Percentiles rank a stretch among this genome's conserved stretches.
Evolutionary conservation across 2,888 invertebrate species (phyloP).

Genomic region (Oligia latruncula): DNA sequence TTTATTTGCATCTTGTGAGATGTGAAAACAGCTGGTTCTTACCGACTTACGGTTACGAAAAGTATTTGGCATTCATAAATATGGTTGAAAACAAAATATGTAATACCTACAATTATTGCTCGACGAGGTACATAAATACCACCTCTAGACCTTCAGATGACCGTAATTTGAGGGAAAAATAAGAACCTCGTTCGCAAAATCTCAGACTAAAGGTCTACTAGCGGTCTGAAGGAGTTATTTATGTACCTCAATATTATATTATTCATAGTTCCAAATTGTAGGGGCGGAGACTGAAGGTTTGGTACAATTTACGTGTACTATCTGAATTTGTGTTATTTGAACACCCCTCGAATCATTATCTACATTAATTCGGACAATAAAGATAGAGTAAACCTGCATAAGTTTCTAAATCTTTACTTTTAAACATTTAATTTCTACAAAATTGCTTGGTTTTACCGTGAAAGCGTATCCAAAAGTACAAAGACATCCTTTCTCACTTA

Average conservation of each 20-base stretch:
- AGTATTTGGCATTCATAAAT: not conserved
- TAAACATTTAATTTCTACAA: too few species aligned
- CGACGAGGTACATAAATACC: not conserved
- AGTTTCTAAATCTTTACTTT: not conserved
- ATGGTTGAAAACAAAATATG: not conserved
- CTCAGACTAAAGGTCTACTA: not conserved
- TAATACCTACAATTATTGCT: not conserved
- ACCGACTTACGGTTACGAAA: not conserved
- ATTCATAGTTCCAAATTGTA: not conserved
- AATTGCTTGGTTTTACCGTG: not conserved
- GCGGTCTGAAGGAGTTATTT: not conserved
- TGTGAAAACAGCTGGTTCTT: not conserved
- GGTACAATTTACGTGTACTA: not conserved
- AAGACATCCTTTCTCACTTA: not conserved
- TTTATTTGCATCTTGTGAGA: not conserved
- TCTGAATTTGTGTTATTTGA: not conserved
- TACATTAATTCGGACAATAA: too few species aligned
- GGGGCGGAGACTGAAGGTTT: too few species aligned
- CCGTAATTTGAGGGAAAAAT: not conserved
- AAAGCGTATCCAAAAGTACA: not conserved
- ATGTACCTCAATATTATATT: not conserved
- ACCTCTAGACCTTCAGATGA: not conserved
- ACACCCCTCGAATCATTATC: not conserved
- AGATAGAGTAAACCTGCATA: not conserved
- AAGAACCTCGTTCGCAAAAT: not conserved